Percentiles rank a stretch among this genome's conserved stretches.
Evolutionary conservation across 1,140 invertebrate genomes (phyloP).

Genomic region (Cydia strobilella): DNA sequence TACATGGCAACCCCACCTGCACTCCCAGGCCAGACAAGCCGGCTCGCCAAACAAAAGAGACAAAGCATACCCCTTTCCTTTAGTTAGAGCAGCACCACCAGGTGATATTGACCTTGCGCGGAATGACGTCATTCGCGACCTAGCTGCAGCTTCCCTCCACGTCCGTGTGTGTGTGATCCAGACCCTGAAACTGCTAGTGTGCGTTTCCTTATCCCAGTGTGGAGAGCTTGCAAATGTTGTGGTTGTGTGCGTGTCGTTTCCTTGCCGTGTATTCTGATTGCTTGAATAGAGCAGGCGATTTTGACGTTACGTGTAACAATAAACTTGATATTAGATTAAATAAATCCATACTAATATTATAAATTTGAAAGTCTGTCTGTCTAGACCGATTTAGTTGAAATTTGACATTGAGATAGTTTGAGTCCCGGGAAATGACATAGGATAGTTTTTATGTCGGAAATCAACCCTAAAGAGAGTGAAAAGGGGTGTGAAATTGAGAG

Average conservation of each 20-base stretch:
- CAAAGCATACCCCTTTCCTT: conserved; percentile 1
- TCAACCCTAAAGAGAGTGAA: too few relatives aligned
- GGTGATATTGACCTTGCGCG: conserved; percentile 76
- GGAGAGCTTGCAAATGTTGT: not conserved
- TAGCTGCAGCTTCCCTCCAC: conserved; percentile 64
- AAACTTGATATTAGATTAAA: too few relatives aligned
- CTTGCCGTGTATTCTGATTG: not conserved
- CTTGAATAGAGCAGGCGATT: not conserved
- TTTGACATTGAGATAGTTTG: too few relatives aligned
- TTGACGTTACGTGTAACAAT: not conserved
- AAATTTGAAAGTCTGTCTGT: too few relatives aligned
- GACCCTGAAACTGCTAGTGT: conserved; percentile 66
- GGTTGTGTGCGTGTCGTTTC: conserved; percentile 9
- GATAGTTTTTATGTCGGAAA: too few relatives aligned
- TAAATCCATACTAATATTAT: too few relatives aligned
- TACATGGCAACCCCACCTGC: conserved; percentile 43
- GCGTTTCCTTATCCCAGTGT: conserved; percentile 25
- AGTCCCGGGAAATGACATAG: too few relatives aligned
- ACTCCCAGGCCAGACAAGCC: conserved; percentile 61
- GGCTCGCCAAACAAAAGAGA: conserved; percentile 46
- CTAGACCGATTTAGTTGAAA: too few relatives aligned
- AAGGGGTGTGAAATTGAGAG: too few relatives aligned
- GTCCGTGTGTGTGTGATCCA: conserved; percentile 69
- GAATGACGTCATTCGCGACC: conserved; percentile 75
- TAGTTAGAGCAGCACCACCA: conserved; percentile 38